These are phyloP conservation scores for Probosciger aterrimus DNA, from an alignment of 2,113 vertebrate species.

Conservation along the genomic window DNA sequence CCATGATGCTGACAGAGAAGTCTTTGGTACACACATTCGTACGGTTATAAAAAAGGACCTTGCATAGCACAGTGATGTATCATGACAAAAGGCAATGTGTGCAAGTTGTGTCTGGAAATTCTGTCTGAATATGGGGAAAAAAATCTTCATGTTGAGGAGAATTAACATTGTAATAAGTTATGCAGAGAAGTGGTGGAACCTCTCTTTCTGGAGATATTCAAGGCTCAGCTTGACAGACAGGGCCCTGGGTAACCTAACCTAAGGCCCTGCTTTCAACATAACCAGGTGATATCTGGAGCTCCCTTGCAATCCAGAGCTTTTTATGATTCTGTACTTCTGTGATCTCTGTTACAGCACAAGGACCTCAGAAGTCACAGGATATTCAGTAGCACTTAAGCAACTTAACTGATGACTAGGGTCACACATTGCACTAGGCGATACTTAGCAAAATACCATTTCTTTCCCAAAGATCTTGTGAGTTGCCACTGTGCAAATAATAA, in stretches of 20 bases:
- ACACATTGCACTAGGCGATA: background rate
- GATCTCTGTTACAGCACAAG: background rate
- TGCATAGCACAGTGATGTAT: rapidly evolving
- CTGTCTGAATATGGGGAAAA: background rate
- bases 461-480: background rate
- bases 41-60: background rate
- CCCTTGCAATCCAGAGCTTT: background rate
- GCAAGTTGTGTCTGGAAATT: background rate
- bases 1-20: background rate
- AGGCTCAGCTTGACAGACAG: background rate
- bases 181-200: background rate
- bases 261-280: background rate
- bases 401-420: background rate
- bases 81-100: background rate
- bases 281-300: background rate
- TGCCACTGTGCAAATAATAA: background rate
- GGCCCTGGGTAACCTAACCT: background rate
- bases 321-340: background rate
- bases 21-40: background rate
- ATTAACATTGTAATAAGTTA: background rate
- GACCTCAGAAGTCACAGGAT: background rate
- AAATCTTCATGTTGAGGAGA: background rate
- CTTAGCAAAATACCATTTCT: background rate
- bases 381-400: background rate
- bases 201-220: background rate